Evolutionary conservation across 2,888 invertebrate genomes (phyloP), one percentile per base, ranked within the genome.

Genomic region (Protodeltote pygarga): DNA sequence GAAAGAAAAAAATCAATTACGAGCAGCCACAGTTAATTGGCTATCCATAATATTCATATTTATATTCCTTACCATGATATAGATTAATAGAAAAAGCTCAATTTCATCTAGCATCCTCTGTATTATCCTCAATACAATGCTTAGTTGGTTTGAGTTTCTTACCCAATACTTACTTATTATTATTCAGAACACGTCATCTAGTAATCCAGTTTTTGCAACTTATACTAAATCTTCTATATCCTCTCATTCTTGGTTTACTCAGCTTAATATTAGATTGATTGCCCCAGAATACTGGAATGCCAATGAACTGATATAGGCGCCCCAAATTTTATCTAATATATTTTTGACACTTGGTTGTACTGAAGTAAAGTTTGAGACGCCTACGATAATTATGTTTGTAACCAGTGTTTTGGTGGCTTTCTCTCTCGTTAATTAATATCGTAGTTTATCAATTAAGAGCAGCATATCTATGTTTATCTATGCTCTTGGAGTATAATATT

Each of bases 141-240:
- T n/a, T n/a, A 8, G 19, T 21, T 29, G 23, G 20, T 37, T 20
- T 16, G 15, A 33, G 20, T 4, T 49, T 40, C 19, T 39, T 2
- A 24, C 6, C 6, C 8, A 44, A 20, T 10, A 24, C 13, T 23
- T 61, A 31, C 33, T 49, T 28, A n/a, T n/a, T n/a, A n/a, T n/a
- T n/a, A 59, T 49, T 49, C 50, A 54, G 23, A 28, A 15, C 34
- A 49, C 31, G 25, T 17, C 10, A 15, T 15, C 16, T 5, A 33
- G 28, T 57, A 45, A 29, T 45, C 35, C 16, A 5, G 25, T 23
- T 46, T 58, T 45, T 37, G 24, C 25, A 15, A 23, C 14, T 29
- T 5, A 25, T 19, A 33, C 39, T 16, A 9, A 38, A 28, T 25
- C 15, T 5, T 23, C 24, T 19, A 6, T 16, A 11, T 31, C 14